phyloP scores from a whole-genome alignment of 2,113 vertebrate genomes.

The Calcarius ornatus region DNA sequence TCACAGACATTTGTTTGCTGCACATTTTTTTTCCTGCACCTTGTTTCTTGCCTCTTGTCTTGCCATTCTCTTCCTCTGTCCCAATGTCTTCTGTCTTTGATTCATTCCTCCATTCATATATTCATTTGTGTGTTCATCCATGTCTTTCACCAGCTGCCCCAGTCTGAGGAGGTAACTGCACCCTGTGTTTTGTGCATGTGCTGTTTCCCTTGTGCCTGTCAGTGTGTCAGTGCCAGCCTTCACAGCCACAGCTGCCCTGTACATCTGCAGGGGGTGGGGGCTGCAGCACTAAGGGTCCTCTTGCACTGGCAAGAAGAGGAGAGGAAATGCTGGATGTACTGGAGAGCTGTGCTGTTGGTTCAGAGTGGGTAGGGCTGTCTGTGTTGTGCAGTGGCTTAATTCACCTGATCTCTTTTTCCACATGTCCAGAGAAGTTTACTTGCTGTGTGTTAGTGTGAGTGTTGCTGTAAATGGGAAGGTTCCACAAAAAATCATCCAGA shows the following conservation, averaged over 20 bases:
- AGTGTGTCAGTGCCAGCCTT: neutral
- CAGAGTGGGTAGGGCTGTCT: neutral
- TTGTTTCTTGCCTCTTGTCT: neutral
- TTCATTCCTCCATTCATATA: constrained; percentile 12
- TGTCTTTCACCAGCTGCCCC: constrained; percentile 74
- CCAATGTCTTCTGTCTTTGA: neutral
- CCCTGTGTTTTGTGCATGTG: neutral
- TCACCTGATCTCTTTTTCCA: neutral
- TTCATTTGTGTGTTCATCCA: constrained; percentile 11
- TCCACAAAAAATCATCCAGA: neutral
- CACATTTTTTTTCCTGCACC: neutral
- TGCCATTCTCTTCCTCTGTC: neutral
- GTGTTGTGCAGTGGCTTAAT: constrained; percentile 4
- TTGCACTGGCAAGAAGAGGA: neutral
- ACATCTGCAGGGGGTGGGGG: neutral
- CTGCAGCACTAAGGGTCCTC: neutral
- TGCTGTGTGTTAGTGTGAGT: neutral
- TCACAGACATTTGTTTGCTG: neutral
- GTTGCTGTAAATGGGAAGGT: neutral
- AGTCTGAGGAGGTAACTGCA: constrained; percentile 77
- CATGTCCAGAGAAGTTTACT: neutral
- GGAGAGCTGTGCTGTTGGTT: constrained; percentile 34
- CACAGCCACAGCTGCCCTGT: constrained; percentile 49
- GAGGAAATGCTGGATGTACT: constrained; percentile 41
- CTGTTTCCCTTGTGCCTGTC: neutral